These are phyloP conservation scores for Folsomia candida DNA, from an alignment of 2,888 invertebrate species.

Conservation along the genomic window DNA sequence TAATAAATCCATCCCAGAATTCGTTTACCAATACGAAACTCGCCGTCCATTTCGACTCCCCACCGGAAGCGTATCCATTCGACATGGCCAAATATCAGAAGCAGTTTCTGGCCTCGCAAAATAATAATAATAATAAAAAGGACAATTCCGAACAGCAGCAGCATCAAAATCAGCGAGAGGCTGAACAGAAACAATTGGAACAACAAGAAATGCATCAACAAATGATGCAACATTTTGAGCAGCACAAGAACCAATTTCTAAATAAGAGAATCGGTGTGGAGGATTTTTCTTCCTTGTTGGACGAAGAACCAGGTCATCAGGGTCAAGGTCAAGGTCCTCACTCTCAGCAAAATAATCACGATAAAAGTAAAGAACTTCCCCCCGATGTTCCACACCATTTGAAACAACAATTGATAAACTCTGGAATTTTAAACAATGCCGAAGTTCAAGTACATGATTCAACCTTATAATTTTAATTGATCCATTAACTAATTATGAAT, in stretches of 20 bases:
- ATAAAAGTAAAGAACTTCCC: constrained; percentile 59
- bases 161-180: constrained; percentile 2
- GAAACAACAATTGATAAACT: constrained; percentile 74
- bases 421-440: constrained; percentile 81
- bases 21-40: neutral
- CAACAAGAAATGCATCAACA: constrained; percentile 49
- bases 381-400: constrained; percentile 87
- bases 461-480: constrained; percentile 8
- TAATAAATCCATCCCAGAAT: constrained; percentile 6
- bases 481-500: neutral
- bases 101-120: neutral
- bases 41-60: constrained; percentile 12
- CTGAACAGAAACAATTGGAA: constrained; percentile 22
- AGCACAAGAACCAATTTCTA: constrained; percentile 51
- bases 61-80: constrained; percentile 13
- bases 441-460: constrained; percentile 83
- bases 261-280: constrained; percentile 46
- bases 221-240: constrained; percentile 52
- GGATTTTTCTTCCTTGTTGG: constrained; percentile 28
- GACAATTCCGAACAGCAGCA: constrained; percentile 8
- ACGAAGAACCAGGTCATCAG: constrained; percentile 16
- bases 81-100: constrained; percentile 9
- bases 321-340: neutral
- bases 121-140: neutral
- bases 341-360: neutral